Base-by-base conservation (phyloP, 2,797 vertebrate species). In the Pelodytes ibericus region DNA sequence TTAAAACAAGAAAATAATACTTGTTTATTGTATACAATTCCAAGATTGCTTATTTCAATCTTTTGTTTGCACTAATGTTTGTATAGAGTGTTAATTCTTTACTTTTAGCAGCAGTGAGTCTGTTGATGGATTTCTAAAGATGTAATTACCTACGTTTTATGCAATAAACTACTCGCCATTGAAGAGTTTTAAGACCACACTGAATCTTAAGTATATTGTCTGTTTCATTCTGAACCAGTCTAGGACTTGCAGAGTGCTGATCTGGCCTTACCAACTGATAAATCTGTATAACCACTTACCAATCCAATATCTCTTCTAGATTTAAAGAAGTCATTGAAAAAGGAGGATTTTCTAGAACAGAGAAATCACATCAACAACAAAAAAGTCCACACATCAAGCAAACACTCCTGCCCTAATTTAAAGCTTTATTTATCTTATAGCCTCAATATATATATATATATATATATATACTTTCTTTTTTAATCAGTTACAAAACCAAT, bases 101-200 rank as follows among this genome's bases (percentile, higher is more conserved):
- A 20, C 16, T 53, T 63, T 53, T 33, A 63, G 30, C 7, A 58
- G 30, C 13, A 27, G 16, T 62, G 24, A 61, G 26, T 86, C 85
- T 89, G 86, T 88, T 53, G 5, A 24, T 16, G 83, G 89, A 88
- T 87, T 89, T 73, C 5, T 49, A 26, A 82, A 87, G 79, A 85
- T 86, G 80, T 83, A 88, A 88, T 84, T 68, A 53, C 61, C 7
- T 80, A 81, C 71, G 67, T 79, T 82, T 81, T 80, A 81, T 88
- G 81, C 84, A 80, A 77, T 81, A 77, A 83, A 83, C 80, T 80
- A 61, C 71, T 60, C 49, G n/a, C 41, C n/a, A 49, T 60, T 68
- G 63, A 60, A 41, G 71, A 47, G 24, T 69, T 69, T 69, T 53
- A 69, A 47, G 65, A 61, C 44, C 60, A 51, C 15, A 53, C 39